Evolutionary conservation across 2,113 vertebrate genomes (phyloP).

Genomic region (Conger conger): DNA sequence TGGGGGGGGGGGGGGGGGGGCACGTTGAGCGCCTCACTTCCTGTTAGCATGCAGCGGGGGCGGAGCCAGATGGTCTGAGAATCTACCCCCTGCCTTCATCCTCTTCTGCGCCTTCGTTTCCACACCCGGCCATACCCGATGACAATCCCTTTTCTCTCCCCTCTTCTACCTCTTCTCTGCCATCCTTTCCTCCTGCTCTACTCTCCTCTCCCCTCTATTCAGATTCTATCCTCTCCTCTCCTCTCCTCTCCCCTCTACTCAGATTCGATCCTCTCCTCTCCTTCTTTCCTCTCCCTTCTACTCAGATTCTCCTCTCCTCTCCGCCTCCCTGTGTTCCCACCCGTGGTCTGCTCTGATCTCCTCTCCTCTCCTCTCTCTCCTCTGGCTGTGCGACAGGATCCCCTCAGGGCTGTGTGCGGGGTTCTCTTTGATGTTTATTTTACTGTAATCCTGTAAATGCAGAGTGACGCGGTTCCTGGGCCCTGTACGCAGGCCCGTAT

Average conservation of each 20-base stretch:
- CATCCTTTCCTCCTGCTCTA: no score
- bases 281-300: background rate
- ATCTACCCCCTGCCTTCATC: no score
- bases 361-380: background rate
- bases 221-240: no score
- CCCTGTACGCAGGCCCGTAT: background rate
- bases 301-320: background rate
- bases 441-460: background rate
- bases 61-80: background rate
- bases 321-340: background rate
- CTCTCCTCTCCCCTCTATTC: no score
- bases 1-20: no score
- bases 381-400: background rate
- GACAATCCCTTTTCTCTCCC: no score
- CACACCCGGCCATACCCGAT: no score
- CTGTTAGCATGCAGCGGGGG: background rate
- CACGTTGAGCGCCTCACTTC: background rate
- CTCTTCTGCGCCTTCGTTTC: no score
- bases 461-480: background rate
- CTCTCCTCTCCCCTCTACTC: no score
- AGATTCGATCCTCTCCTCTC: no score
- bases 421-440: background rate
- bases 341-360: no score
- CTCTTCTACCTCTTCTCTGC: no score
- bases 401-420: background rate